These are phyloP conservation scores for Tapirus terrestris DNA, from an alignment of 2,113 vertebrate species.

Conservation along the genomic window DNA sequence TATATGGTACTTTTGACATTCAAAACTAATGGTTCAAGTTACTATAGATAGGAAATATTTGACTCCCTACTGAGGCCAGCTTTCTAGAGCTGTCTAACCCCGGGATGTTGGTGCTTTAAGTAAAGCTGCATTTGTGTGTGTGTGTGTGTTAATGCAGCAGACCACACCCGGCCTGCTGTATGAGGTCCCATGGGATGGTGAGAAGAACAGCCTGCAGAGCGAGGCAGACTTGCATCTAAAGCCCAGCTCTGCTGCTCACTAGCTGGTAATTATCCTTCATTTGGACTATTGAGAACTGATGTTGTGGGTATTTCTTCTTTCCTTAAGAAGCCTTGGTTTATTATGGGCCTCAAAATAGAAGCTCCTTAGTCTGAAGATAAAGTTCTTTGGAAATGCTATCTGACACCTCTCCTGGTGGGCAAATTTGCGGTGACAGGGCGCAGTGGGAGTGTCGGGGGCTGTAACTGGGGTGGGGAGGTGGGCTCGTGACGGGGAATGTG, in stretches of 20 bases:
- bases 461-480: too few species aligned
- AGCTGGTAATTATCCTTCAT: background rate
- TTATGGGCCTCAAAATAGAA: conserved; percentile 13
- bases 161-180: fast-evolving
- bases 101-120: background rate
- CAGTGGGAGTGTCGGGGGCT: background rate
- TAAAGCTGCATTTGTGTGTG: background rate
- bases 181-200: fast-evolving
- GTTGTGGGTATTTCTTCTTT: background rate
- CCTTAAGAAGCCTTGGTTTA: background rate
- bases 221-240: background rate
- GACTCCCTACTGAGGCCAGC: background rate
- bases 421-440: background rate
- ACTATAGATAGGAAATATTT: background rate
- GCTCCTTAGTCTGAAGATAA: background rate
- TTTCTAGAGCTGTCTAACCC: background rate
- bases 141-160: background rate
- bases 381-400: background rate
- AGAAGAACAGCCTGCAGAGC: background rate
- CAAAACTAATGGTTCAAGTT: background rate
- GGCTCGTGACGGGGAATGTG: background rate
- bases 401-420: background rate
- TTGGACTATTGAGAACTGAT: background rate
- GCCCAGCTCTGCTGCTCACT: background rate
- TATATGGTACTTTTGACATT: background rate